phyloP scores from a whole-genome alignment of 2,113 vertebrate species.

The Hippolais icterina region DNA sequence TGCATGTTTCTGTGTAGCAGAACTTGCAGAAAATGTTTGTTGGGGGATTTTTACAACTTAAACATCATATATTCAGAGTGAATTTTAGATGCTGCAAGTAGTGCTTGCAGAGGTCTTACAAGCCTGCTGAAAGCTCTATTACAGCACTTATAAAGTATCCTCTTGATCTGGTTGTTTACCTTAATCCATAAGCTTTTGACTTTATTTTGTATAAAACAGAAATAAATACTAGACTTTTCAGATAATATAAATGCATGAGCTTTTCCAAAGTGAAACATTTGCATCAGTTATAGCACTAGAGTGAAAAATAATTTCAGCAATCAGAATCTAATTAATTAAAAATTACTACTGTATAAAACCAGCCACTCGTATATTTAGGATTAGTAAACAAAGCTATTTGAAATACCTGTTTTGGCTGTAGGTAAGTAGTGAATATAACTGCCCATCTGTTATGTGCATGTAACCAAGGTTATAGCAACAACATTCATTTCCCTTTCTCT shows the following conservation, averaged over 20 bases:
- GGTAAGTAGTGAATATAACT: background rate
- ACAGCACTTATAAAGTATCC: background rate
- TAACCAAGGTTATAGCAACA: constrained; percentile 15
- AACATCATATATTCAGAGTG: background rate
- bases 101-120: background rate
- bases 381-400: constrained; percentile 10
- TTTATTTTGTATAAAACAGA: constrained; percentile 25
- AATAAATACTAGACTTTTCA: constrained; percentile 18
- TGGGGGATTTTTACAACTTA: background rate
- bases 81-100: background rate
- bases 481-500: background rate
- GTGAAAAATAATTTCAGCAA: constrained; percentile 49
- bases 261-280: constrained; percentile 44
- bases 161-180: constrained; percentile 26
- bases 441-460: constrained; percentile 41
- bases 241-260: constrained; percentile 50
- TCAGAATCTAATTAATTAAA: constrained; percentile 63
- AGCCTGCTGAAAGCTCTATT: background rate
- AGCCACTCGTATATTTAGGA: background rate
- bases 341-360: constrained; percentile 41
- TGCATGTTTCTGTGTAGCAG: background rate
- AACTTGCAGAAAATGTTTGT: constrained; percentile 22
- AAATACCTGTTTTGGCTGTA: constrained; percentile 11
- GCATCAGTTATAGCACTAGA: constrained; percentile 29
- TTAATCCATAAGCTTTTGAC: background rate